Conservation (phyloP, 1,140 invertebrate genomes). For the Drosophila dunni region DNA sequence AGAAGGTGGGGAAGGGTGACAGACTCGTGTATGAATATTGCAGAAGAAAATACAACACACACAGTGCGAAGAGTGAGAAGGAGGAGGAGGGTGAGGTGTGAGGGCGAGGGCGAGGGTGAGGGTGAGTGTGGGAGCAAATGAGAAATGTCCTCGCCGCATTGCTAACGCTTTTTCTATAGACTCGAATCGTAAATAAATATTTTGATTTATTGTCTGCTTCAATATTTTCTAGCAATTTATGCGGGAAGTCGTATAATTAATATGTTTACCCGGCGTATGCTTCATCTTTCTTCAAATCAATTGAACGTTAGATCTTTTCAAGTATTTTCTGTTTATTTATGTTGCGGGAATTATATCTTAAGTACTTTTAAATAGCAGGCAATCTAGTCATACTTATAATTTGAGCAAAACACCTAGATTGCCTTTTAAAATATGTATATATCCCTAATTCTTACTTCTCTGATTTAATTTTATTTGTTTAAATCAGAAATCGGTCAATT, state of each 20-base stretch:
- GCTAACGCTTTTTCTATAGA: constrained; percentile 38
- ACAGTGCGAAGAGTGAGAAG: neutral
- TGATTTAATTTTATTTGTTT: neutral
- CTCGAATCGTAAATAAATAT: constrained; percentile 48
- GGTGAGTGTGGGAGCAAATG: neutral
- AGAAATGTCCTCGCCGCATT: constrained; percentile 19
- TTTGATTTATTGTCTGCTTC: constrained; percentile 46
- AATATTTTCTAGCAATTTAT: constrained; percentile 40
- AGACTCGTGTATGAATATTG: constrained; percentile 42
- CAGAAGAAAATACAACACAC: neutral
- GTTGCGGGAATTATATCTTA: no score
- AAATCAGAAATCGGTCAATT: neutral
- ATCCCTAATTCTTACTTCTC: neutral
- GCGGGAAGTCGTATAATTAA: constrained; percentile 33
- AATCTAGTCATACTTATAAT: no score
- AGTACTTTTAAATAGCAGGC: neutral
- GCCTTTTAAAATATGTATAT: neutral
- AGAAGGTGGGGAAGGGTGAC: neutral
- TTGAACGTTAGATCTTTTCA: neutral
- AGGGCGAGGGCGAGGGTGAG: neutral
- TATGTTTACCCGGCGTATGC: constrained; percentile 37
- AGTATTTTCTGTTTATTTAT: neutral
- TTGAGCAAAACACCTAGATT: neutral
- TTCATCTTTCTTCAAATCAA: constrained; percentile 16
- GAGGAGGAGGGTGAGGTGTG: constrained; percentile 1